Evolutionary conservation across 2,888 invertebrate species (phyloP).

Genomic region (Caenorhabditis becei): DNA sequence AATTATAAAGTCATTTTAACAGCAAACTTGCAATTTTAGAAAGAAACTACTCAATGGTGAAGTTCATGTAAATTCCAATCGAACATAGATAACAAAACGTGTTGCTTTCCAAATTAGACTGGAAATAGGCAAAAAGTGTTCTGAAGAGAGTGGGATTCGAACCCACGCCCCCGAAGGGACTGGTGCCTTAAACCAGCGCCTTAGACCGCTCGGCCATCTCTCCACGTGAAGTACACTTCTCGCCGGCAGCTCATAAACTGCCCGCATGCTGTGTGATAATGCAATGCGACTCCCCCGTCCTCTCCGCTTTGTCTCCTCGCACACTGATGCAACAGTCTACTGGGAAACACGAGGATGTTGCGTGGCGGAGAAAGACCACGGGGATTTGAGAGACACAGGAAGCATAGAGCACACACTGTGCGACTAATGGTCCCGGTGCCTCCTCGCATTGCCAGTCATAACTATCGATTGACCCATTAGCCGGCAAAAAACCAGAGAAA

Average conservation of each 20-base stretch:
- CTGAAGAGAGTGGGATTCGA: conserved; percentile 87
- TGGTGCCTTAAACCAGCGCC: conserved; percentile 91
- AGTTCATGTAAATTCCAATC: no score
- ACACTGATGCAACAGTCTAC: background rate
- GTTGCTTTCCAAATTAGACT: background rate
- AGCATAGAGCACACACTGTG: conserved; percentile 8
- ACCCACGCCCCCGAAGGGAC: conserved; percentile 91
- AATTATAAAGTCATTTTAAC: no score
- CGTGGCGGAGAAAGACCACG: background rate
- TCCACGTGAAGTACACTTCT: conserved; percentile 15
- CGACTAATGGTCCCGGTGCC: background rate
- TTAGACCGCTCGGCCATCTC: conserved; percentile 90
- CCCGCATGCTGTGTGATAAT: background rate
- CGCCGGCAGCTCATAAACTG: background rate
- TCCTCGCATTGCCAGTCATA: background rate
- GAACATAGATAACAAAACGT: no score
- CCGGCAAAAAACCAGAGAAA: background rate
- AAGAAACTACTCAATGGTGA: no score
- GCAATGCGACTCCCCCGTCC: background rate
- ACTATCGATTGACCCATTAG: conserved; percentile 8
- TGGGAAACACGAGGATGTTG: background rate
- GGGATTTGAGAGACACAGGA: background rate
- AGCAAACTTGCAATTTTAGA: no score
- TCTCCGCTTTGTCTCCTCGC: background rate
- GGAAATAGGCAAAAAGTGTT: background rate